phyloP scores from a whole-genome alignment of 2,888 invertebrate species.

The Criorhina ranunculi region DNA sequence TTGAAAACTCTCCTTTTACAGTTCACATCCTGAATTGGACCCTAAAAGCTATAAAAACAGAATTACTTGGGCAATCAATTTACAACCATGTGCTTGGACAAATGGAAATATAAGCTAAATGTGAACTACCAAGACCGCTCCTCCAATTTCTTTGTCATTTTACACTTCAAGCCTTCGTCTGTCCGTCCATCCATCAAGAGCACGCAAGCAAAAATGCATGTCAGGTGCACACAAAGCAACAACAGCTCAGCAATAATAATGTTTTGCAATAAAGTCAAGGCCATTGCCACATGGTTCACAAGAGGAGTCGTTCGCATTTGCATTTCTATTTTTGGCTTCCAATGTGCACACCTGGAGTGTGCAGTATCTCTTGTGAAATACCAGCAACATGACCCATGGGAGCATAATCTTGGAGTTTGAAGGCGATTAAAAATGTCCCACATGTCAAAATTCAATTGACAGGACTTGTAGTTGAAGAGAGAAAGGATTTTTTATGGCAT shows the following conservation, averaged over 20 bases:
- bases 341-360: constrained; percentile 34
- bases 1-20: too few relatives aligned
- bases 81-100: too few relatives aligned
- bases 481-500: constrained; percentile 27
- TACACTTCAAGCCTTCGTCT: constrained; percentile 34
- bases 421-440: background rate
- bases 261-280: constrained; percentile 70
- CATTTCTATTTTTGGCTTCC: constrained; percentile 47
- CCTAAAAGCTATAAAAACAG: too few relatives aligned
- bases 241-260: constrained; percentile 59
- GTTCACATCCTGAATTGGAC: too few relatives aligned
- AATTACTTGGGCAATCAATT: too few relatives aligned
- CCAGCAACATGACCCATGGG: constrained; percentile 3
- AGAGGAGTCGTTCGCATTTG: constrained; percentile 56
- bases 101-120: constrained; percentile 30
- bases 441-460: constrained; percentile 21
- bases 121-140: constrained; percentile 25
- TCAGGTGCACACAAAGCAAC: constrained; percentile 63
- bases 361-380: background rate
- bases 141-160: constrained; percentile 55
- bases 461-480: constrained; percentile 2
- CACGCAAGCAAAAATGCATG: constrained; percentile 53
- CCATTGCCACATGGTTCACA: constrained; percentile 44
- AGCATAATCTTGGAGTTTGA: constrained; percentile 2
- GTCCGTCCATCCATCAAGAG: constrained; percentile 48